A percentile compares a stretch with the other conserved stretches of the same genome.
Conservation (phyloP, 2,113 vertebrate genomes). For the Cairina moschata region DNA sequence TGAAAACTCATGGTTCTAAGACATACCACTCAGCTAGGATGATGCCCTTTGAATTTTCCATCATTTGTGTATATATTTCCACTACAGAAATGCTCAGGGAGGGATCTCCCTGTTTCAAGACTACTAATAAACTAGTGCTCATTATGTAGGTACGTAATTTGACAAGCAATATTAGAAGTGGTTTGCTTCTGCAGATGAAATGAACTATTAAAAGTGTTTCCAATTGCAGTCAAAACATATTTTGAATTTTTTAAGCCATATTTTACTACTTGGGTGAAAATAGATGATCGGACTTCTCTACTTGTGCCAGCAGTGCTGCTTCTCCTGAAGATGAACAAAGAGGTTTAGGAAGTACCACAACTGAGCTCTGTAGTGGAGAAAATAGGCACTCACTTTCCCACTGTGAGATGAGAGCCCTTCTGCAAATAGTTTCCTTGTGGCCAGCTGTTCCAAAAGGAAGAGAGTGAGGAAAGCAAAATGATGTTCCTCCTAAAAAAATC, state of each 20-base stretch:
- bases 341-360: not conserved
- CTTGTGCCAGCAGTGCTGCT: not conserved
- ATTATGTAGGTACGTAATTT: not conserved
- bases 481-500: not conserved
- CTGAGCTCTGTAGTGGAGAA: not conserved
- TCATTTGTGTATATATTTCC: not conserved
- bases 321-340: not conserved
- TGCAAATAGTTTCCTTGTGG: not conserved
- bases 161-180: not conserved
- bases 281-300: not conserved
- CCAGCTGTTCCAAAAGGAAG: not conserved
- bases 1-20: not conserved
- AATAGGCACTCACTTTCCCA: not conserved
- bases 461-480: not conserved
- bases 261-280: not conserved
- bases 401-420: not conserved
- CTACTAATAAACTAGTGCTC: not conserved
- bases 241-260: not conserved
- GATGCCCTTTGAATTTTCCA: not conserved
- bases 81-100: not conserved
- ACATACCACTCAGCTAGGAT: not conserved
- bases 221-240: not conserved
- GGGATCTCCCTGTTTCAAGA: accelerated
- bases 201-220: not conserved
- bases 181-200: not conserved